Conservation (phyloP, 2,797 vertebrate genomes). For the Harpagifer antarcticus region DNA sequence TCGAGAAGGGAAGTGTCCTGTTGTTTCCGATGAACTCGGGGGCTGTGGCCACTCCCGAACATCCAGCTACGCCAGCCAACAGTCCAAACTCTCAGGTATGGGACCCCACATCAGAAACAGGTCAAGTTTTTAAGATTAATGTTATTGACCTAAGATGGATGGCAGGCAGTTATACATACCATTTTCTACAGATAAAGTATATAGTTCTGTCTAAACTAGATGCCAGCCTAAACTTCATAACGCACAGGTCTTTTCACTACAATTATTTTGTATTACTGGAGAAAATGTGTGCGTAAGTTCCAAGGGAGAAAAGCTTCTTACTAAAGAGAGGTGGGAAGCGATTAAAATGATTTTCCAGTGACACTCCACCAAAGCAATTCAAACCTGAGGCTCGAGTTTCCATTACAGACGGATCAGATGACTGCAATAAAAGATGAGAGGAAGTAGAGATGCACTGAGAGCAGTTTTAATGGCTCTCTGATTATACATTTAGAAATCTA, state of each 20-base stretch:
- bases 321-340: conserved; percentile 20
- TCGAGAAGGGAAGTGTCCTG: conserved; percentile 89
- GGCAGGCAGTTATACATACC: background rate
- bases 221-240: background rate
- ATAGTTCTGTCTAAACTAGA: background rate
- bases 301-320: conserved; percentile 22
- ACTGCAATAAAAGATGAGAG: conserved; percentile 61
- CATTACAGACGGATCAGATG: conserved; percentile 60
- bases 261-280: background rate
- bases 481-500: conserved; percentile 30
- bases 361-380: conserved; percentile 33
- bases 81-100: conserved; percentile 96
- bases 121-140: background rate
- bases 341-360: conserved; percentile 36
- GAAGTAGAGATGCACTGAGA: conserved; percentile 45
- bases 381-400: conserved; percentile 40
- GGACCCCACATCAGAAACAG: background rate
- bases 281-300: conserved; percentile 13
- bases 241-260: background rate
- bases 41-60: conserved; percentile 95
- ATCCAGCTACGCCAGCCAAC: conserved; percentile 97
- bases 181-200: background rate
- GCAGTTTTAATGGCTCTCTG: conserved; percentile 49
- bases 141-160: background rate
- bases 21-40: conserved; percentile 91